Conservation (phyloP, 2,888 invertebrate species). For the Agrenia bidenticulata region DNA sequence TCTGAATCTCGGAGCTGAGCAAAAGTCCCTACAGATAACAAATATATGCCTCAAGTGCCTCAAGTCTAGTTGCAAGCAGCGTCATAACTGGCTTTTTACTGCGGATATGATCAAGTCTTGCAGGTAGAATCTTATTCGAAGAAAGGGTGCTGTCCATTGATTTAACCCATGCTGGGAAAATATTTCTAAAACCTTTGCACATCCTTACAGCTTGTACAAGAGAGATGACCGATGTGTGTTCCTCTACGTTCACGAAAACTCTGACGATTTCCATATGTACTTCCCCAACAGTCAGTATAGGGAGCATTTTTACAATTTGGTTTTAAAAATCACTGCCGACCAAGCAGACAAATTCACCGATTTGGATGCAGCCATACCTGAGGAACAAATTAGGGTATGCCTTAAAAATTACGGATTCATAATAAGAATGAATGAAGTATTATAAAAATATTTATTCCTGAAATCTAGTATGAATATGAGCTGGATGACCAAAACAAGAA, state of each 20-base stretch:
- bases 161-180: slow-evolving; percentile 5
- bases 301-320: slow-evolving; percentile 78
- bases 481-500: slow-evolving; percentile 83
- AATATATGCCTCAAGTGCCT: slow-evolving; percentile 80
- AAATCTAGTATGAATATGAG: slow-evolving; percentile 85
- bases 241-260: slow-evolving; percentile 95
- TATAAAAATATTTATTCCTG: background rate
- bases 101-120: slow-evolving; percentile 86
- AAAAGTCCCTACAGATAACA: slow-evolving; percentile 84
- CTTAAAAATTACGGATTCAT: background rate
- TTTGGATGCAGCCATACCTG: slow-evolving; percentile 72
- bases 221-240: slow-evolving; percentile 93
- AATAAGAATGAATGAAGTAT: background rate
- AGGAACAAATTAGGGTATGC: slow-evolving; percentile 71
- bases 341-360: slow-evolving; percentile 76
- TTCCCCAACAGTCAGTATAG: slow-evolving; percentile 86
- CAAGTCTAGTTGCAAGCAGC: slow-evolving; percentile 75
- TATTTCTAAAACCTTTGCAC: slow-evolving; percentile 6
- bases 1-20: slow-evolving; percentile 90
- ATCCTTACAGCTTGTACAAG: slow-evolving; percentile 76
- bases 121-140: slow-evolving; percentile 60
- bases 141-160: no score
- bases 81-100: slow-evolving; percentile 91
- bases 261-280: slow-evolving; percentile 68
- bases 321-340: slow-evolving; percentile 84